Evolutionary conservation across 2,888 invertebrate species (phyloP).

Genomic region (Phortica magna): DNA sequence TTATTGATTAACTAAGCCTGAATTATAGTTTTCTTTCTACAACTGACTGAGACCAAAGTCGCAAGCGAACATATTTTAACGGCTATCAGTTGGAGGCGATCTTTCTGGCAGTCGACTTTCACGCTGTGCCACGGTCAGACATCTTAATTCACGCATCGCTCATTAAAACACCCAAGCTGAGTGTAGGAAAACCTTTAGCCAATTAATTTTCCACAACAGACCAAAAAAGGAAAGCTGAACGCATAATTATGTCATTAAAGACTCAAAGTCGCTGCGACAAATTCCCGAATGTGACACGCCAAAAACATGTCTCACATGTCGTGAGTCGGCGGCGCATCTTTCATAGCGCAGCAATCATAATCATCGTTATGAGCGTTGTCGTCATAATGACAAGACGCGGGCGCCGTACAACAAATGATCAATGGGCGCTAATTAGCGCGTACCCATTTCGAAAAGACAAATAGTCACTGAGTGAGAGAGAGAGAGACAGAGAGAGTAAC

Average conservation of each 20-base stretch:
- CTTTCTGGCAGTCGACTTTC: constrained; percentile 10
- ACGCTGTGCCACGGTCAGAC: constrained; percentile 17
- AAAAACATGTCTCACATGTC: constrained; percentile 13
- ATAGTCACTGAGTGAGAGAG: no score
- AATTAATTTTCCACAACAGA: constrained; percentile 27
- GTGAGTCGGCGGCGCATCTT: neutral
- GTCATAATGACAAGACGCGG: constrained; percentile 40
- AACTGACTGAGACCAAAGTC: neutral
- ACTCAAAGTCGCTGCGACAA: constrained; percentile 3
- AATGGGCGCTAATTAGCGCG: constrained; percentile 69
- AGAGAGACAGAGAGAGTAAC: constrained; percentile 37
- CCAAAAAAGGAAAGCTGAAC: neutral
- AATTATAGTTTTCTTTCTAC: neutral
- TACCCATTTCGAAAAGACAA: constrained; percentile 61
- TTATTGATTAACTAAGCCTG: neutral
- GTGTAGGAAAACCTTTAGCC: constrained; percentile 7
- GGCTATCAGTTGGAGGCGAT: neutral
- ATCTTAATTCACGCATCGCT: constrained; percentile 29
- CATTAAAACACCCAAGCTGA: neutral
- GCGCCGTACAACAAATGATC: constrained; percentile 63
- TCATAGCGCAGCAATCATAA: neutral
- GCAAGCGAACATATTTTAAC: neutral
- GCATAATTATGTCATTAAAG: constrained; percentile 33
- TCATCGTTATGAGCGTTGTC: constrained; percentile 11
- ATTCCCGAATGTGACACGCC: constrained; percentile 23